Evolutionary conservation across 1,140 invertebrate species (phyloP).

Genomic region (Cecropterus lyciades): DNA sequence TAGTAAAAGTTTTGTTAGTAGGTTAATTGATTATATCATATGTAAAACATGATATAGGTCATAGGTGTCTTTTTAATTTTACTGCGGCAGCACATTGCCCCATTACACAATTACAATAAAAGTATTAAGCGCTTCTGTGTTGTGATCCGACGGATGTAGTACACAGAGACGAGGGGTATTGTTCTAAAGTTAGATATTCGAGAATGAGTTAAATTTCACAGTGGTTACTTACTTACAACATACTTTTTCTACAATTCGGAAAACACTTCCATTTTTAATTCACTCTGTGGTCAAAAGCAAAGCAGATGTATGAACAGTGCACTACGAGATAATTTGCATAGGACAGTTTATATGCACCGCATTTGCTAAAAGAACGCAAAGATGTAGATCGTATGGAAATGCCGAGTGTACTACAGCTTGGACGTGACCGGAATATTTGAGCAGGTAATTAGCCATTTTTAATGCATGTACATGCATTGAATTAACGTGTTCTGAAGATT

Average conservation of each 20-base stretch:
- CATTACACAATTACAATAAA: too few relatives aligned
- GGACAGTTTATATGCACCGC: conserved; percentile 36
- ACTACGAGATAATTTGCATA: conserved; percentile 45
- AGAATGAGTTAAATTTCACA: too few relatives aligned
- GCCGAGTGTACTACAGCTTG: conserved; percentile 8
- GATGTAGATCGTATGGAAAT: conserved; percentile 26
- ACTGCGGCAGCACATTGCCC: too few relatives aligned
- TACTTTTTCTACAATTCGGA: background rate
- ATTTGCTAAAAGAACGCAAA: conserved; percentile 31
- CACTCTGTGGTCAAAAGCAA: conserved; percentile 25
- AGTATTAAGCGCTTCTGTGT: too few relatives aligned
- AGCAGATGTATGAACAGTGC: conserved; percentile 36
- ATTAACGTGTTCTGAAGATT: conserved; percentile 24
- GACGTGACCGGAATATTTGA: conserved; percentile 29
- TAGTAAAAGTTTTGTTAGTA: too few relatives aligned
- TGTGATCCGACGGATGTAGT: too few relatives aligned
- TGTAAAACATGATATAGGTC: too few relatives aligned
- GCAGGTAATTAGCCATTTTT: conserved; percentile 24
- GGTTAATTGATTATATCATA: too few relatives aligned
- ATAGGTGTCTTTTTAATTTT: too few relatives aligned
- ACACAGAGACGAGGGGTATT: too few relatives aligned
- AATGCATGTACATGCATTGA: conserved; percentile 31
- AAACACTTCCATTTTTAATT: background rate
- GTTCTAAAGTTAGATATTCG: too few relatives aligned
- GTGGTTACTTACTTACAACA: too few relatives aligned